These are phyloP conservation scores for Mesoclemmys tuberculata DNA, from an alignment of 2,113 vertebrate genomes.

Conservation along the genomic window DNA sequence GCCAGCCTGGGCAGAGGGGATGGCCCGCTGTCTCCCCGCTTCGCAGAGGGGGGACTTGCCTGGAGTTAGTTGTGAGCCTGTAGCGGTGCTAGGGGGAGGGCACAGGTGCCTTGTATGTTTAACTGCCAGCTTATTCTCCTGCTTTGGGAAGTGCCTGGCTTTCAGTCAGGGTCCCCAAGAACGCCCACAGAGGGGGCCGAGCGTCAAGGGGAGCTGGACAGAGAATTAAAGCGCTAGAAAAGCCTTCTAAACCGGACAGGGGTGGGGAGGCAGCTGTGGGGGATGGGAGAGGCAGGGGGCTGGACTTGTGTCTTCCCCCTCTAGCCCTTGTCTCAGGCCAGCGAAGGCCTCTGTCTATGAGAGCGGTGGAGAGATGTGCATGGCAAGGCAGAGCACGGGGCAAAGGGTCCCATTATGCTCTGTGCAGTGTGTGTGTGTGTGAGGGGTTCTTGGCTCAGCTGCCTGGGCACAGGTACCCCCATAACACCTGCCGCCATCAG, in stretches of 20 bases:
- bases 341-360: background rate
- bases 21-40: background rate
- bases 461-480: too few relatives aligned
- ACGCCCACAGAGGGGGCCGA: rapidly evolving
- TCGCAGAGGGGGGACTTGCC: background rate
- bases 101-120: background rate
- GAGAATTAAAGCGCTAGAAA: background rate
- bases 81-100: rapidly evolving
- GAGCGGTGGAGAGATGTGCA: background rate
- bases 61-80: background rate
- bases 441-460: rapidly evolving
- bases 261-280: background rate
- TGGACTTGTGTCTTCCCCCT: background rate
- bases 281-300: background rate
- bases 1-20: background rate
- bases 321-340: background rate
- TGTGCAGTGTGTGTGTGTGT: background rate
- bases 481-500: too few relatives aligned
- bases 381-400: background rate
- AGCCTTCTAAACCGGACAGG: background rate
- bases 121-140: background rate
- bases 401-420: background rate
- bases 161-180: background rate
- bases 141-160: background rate
- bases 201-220: background rate